phyloP scores from a whole-genome alignment of 2,888 invertebrate genomes.

The Drosophila rellima region DNA sequence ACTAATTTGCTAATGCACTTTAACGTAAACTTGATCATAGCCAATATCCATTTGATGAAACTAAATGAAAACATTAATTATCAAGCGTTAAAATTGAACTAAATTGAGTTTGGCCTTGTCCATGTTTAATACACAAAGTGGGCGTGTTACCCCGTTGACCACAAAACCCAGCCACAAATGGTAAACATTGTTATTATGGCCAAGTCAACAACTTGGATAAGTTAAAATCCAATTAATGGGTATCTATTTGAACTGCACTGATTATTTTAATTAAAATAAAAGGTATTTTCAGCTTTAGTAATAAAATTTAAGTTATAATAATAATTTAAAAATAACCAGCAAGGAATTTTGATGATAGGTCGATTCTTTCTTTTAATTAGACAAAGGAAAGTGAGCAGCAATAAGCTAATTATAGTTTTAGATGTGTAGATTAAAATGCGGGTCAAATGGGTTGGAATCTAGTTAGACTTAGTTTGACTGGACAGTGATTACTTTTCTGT shows the following conservation, averaged over 20 bases:
- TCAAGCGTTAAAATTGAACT: conserved; percentile 60
- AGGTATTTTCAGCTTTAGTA: too few species aligned
- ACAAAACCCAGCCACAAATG: conserved; percentile 55
- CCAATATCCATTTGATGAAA: conserved; percentile 32
- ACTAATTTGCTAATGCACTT: conserved; percentile 46
- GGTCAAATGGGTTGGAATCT: conserved; percentile 10
- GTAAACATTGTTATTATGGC: conserved; percentile 18
- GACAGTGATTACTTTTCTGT: conserved; percentile 12
- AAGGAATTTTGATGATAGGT: too few species aligned
- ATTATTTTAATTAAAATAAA: background rate
- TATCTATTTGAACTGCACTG: background rate
- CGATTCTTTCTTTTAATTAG: background rate
- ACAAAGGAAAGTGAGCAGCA: background rate
- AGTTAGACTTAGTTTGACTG: background rate
- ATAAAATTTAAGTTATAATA: too few species aligned
- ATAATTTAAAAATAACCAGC: too few species aligned
- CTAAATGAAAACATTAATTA: conserved; percentile 57
- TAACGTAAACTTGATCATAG: conserved; percentile 32
- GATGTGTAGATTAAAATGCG: background rate
- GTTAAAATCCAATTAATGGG: background rate
- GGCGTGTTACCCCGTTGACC: conserved; percentile 12
- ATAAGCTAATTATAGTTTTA: conserved; percentile 6
- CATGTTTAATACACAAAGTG: conserved; percentile 20
- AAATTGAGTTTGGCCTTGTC: conserved; percentile 54
- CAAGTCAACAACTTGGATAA: background rate